Conservation (phyloP, 2,888 invertebrate genomes). For the Cheilosia soror region DNA sequence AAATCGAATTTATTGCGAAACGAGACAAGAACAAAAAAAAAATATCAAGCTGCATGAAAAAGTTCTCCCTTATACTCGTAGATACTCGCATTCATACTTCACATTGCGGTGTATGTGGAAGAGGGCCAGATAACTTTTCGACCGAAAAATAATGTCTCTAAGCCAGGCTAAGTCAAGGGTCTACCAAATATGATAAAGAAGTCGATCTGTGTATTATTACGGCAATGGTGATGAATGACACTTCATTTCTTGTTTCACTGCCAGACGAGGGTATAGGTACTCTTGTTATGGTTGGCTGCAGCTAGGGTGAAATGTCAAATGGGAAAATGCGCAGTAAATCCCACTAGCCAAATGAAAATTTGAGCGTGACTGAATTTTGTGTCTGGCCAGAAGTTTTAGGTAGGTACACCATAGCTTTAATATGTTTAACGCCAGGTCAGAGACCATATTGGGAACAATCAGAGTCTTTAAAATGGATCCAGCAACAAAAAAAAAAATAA, state of each 20-base stretch:
- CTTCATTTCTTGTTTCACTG: background rate
- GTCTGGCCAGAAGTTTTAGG: too few species aligned
- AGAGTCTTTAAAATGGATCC: background rate
- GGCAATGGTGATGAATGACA: constrained; percentile 13
- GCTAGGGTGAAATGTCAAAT: background rate
- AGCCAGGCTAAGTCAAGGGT: constrained; percentile 7
- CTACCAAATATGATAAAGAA: constrained; percentile 13
- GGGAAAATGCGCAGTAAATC: too few species aligned
- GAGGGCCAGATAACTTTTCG: background rate
- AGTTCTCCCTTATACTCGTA: background rate
- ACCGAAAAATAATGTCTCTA: constrained; percentile 17
- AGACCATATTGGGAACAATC: background rate
- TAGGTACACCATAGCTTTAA: too few species aligned
- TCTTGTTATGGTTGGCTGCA: background rate
- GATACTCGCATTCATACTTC: background rate
- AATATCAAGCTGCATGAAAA: constrained; percentile 14
- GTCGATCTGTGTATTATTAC: constrained; percentile 8
- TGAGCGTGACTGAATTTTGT: too few species aligned
- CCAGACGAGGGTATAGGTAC: too few species aligned
- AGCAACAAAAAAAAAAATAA: background rate
- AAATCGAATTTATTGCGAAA: constrained; percentile 51
- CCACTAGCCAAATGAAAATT: too few species aligned
- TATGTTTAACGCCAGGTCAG: too few species aligned
- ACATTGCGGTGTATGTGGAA: too few species aligned
- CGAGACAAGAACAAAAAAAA: constrained; percentile 2